Conservation (phyloP, 2,888 invertebrate species). For the Amiota communis region DNA sequence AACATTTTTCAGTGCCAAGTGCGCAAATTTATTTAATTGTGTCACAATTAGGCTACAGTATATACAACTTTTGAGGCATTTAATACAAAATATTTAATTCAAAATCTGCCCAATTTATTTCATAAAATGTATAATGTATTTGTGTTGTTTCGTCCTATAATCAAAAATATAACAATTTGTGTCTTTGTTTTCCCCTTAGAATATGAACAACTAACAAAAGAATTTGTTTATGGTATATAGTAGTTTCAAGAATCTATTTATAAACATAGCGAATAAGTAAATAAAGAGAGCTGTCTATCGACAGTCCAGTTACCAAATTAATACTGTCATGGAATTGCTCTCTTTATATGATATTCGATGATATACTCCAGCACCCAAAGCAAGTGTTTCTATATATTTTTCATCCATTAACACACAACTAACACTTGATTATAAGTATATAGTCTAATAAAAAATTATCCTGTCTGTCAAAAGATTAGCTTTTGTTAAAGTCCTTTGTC, state of each 20-base stretch:
- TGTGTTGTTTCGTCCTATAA: conserved; percentile 32
- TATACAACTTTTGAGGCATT: too few relatives aligned
- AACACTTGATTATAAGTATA: conserved; percentile 5
- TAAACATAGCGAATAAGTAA: conserved; percentile 74
- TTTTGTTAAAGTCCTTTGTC: conserved; percentile 40
- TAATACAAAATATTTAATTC: too few relatives aligned
- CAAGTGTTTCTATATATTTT: conserved; percentile 9
- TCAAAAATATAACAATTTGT: background rate
- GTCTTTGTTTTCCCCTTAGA: background rate
- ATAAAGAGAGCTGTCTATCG: conserved; percentile 99
- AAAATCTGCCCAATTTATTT: too few relatives aligned
- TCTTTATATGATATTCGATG: conserved; percentile 94
- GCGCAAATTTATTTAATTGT: conserved; percentile 11
- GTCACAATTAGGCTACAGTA: background rate
- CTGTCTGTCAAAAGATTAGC: too few relatives aligned
- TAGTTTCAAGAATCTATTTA: too few relatives aligned
- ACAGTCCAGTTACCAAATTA: conserved; percentile 89
- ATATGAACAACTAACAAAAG: too few relatives aligned
- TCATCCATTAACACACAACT: background rate
- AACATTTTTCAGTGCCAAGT: conserved; percentile 2
- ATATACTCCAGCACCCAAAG: conserved; percentile 49
- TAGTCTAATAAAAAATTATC: too few relatives aligned
- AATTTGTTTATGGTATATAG: too few relatives aligned
- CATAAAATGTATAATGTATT: background rate
- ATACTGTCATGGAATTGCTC: conserved; percentile 99